Conservation (phyloP, 2,888 invertebrate genomes). For the Chydorus sphaericus region DNA sequence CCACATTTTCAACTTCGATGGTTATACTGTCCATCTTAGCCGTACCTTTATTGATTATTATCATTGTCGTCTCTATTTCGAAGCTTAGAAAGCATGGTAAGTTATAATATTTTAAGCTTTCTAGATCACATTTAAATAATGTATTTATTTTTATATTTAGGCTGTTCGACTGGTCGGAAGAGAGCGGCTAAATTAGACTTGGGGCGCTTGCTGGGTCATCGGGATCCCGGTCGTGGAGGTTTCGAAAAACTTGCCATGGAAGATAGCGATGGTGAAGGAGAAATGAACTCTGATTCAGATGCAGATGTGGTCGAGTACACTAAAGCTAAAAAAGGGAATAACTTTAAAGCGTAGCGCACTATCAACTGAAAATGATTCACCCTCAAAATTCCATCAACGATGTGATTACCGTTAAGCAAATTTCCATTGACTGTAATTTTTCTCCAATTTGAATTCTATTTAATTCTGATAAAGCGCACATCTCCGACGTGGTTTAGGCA, state of each 20-base stretch:
- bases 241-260: conserved; percentile 51
- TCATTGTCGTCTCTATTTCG: conserved; percentile 27
- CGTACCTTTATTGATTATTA: conserved; percentile 28
- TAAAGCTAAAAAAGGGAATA: background rate
- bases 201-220: conserved; percentile 37
- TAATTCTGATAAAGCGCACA: too few species aligned
- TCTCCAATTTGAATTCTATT: too few species aligned
- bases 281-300: conserved; percentile 7
- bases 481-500: too few species aligned
- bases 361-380: too few species aligned
- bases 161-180: background rate
- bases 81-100: conserved; percentile 28
- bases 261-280: conserved; percentile 45
- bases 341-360: background rate
- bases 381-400: too few species aligned
- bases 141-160: background rate
- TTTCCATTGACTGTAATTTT: too few species aligned
- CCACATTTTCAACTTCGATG: conserved; percentile 24
- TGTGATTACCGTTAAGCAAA: too few species aligned
- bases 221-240: conserved; percentile 27
- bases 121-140: background rate
- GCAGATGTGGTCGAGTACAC: conserved; percentile 10
- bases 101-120: background rate
- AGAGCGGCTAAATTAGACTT: background rate
- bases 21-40: conserved; percentile 29